Conservation (phyloP, 1,140 invertebrate genomes). For the Campoletis sonorensis region DNA sequence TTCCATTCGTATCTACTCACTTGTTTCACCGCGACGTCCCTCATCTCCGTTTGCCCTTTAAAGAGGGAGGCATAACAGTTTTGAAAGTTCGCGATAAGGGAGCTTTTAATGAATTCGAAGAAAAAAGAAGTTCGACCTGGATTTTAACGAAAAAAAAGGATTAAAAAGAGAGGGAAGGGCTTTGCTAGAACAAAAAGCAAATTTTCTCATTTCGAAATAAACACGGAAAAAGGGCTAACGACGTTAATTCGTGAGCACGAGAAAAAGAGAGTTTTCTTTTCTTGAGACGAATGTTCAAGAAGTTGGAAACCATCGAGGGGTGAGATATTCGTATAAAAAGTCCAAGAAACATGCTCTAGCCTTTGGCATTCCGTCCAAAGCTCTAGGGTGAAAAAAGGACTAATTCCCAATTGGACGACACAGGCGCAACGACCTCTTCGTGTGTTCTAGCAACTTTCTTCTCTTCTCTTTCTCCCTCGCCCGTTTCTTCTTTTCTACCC, state of each 20-base stretch:
- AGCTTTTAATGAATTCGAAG: too few species aligned
- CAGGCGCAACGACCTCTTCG: not conserved
- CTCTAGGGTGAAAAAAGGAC: not conserved
- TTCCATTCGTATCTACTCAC: too few species aligned
- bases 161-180: not conserved
- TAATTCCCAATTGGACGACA: slow-evolving; percentile 31
- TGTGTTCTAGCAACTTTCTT: not conserved
- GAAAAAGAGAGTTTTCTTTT: not conserved
- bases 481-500: not conserved
- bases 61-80: too few species aligned
- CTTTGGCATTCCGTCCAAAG: not conserved
- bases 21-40: too few species aligned
- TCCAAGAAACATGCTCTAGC: not conserved
- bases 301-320: not conserved
- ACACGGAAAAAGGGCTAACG: not conserved
- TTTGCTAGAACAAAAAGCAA: too few species aligned
- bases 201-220: not conserved
- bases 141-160: too few species aligned
- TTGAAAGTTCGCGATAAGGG: too few species aligned
- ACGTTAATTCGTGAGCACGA: not conserved
- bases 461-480: not conserved
- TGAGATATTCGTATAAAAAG: not conserved
- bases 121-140: too few species aligned
- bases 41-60: too few species aligned
- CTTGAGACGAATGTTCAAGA: not conserved